phyloP scores from a whole-genome alignment of 1,140 invertebrate genomes.

The Drosophila nannoptera region DNA sequence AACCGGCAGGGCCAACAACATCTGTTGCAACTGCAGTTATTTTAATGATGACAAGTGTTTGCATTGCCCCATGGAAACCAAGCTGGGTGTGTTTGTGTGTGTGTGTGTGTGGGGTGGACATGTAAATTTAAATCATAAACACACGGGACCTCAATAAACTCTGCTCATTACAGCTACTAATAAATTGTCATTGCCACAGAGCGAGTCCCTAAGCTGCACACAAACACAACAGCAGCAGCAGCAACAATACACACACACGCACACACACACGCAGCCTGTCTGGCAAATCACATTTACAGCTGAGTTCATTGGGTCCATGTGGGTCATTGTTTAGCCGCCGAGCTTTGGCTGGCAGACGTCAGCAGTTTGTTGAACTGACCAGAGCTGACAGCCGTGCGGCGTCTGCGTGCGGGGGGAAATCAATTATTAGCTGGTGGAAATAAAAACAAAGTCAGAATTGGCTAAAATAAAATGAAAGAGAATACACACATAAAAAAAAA shows the following conservation, averaged over 20 bases:
- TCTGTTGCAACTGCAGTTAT: slow-evolving; percentile 57
- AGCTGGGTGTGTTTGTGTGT: slow-evolving; percentile 13
- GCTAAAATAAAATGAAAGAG: slow-evolving; percentile 2
- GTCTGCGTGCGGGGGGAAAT: slow-evolving; percentile 8
- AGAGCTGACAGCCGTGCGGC: slow-evolving; percentile 6
- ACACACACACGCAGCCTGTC: neutral
- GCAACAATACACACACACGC: slow-evolving; percentile 7
- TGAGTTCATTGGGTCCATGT: slow-evolving; percentile 21
- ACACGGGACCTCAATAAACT: slow-evolving; percentile 69
- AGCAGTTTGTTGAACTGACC: slow-evolving; percentile 39
- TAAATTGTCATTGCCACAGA: slow-evolving; percentile 60
- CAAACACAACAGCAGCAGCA: too few relatives aligned
- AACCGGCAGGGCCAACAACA: slow-evolving; percentile 43
- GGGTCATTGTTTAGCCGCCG: slow-evolving; percentile 35
- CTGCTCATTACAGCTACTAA: slow-evolving; percentile 73
- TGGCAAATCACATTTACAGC: slow-evolving; percentile 14
- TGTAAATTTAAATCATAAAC: slow-evolving; percentile 74
- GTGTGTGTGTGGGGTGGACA: slow-evolving; percentile 33
- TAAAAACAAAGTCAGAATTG: slow-evolving; percentile 5
- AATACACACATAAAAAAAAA: slow-evolving; percentile 6
- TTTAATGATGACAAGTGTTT: slow-evolving; percentile 78
- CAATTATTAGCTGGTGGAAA: slow-evolving; percentile 18
- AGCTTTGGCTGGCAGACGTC: slow-evolving; percentile 19
- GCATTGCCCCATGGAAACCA: slow-evolving; percentile 47
- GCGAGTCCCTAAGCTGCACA: slow-evolving; percentile 6